Evolutionary conservation across 2,888 invertebrate species (phyloP).

Genomic region (Hypena proboscidalis): DNA sequence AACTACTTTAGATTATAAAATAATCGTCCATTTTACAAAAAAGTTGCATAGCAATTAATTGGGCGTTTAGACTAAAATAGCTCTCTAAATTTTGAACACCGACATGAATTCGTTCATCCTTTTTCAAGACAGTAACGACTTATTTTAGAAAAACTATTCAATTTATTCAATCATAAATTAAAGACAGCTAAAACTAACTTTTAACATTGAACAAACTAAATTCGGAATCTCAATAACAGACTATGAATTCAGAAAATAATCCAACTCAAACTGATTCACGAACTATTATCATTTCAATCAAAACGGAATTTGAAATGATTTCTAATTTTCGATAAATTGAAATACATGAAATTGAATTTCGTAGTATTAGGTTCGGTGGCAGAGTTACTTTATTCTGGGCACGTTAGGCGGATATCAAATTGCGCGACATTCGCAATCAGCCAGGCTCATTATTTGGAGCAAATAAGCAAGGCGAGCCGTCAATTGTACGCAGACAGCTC

Average conservation of each 20-base stretch:
- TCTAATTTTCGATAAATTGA: conserved; percentile 7
- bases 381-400: background rate
- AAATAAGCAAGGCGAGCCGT: conserved; percentile 2
- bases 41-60: too few species aligned
- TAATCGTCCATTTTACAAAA: too few species aligned
- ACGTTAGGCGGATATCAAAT: conserved; percentile 17
- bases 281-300: conserved; percentile 5
- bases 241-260: background rate
- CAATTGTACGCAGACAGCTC: background rate
- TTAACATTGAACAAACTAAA: too few species aligned
- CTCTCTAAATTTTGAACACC: too few species aligned
- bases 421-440: conserved; percentile 12
- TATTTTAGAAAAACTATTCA: too few species aligned
- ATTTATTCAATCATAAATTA: too few species aligned
- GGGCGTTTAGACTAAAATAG: too few species aligned
- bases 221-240: background rate
- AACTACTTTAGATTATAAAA: too few species aligned
- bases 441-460: conserved; percentile 26
- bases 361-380: conserved; percentile 5
- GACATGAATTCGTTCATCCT: too few species aligned
- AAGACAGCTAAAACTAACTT: too few species aligned
- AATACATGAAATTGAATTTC: conserved; percentile 8
- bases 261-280: background rate
- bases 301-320: conserved; percentile 9
- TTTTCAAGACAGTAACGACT: too few species aligned